These are phyloP conservation scores for Cirrhinus mrigala DNA, from an alignment of 2,797 vertebrate species.

Conservation along the genomic window DNA sequence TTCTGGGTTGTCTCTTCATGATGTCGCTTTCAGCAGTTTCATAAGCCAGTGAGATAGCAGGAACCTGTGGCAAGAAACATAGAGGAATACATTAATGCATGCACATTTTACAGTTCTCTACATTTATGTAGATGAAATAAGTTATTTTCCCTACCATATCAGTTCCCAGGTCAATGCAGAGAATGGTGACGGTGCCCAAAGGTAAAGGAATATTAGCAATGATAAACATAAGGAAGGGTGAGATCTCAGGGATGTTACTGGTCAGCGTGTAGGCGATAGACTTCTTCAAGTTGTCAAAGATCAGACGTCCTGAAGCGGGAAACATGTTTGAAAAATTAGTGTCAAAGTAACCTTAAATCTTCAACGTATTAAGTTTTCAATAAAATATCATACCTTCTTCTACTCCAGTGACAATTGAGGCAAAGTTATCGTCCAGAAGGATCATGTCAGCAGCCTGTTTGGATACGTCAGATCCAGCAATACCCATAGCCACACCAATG, in stretches of 20 bases:
- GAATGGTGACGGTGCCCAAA: slow-evolving; percentile 94
- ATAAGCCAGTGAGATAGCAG: slow-evolving; percentile 95
- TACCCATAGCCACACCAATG: slow-evolving; percentile 85
- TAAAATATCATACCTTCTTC: slow-evolving; percentile 86
- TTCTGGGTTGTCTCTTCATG: slow-evolving; percentile 97
- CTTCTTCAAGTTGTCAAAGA: slow-evolving; percentile 98
- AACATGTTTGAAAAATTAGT: neutral
- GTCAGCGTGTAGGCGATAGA: slow-evolving; percentile 97
- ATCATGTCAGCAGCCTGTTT: slow-evolving; percentile 99
- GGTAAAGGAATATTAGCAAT: slow-evolving; percentile 93
- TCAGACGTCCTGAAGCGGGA: slow-evolving; percentile 85
- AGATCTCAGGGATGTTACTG: slow-evolving; percentile 97
- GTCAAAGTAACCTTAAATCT: neutral
- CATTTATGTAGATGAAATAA: too few relatives aligned
- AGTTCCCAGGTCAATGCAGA: slow-evolving; percentile 96
- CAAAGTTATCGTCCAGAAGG: slow-evolving; percentile 96
- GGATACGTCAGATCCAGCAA: slow-evolving; percentile 90
- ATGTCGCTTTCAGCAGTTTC: slow-evolving; percentile 97
- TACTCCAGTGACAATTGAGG: slow-evolving; percentile 96
- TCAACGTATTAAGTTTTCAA: neutral
- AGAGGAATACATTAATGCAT: neutral
- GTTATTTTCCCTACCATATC: slow-evolving; percentile 84
- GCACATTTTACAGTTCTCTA: neutral
- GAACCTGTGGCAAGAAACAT: slow-evolving; percentile 77
- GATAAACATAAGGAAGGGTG: slow-evolving; percentile 95